Evolutionary conservation across 2,113 vertebrate genomes (phyloP), one percentile per base, ranked within the genome.

Genomic region (Macrotus californicus): DNA sequence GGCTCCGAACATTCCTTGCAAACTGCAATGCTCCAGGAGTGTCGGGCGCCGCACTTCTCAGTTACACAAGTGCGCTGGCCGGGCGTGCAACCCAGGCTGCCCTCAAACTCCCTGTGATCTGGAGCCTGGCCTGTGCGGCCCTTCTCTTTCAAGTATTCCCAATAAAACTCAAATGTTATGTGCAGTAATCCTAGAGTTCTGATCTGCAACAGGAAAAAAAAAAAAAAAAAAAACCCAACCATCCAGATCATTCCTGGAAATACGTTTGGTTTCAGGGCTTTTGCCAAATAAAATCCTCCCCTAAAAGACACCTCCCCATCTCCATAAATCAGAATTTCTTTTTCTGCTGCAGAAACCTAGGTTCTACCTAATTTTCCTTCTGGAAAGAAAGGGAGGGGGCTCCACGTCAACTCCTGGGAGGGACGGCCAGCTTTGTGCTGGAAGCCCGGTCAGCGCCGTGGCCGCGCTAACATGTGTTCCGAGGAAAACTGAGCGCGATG

Each of bases 21-120:
- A 64, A 87, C 59, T 2, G 56, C 93, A 69, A 56, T 2, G 82
- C 89, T 54, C 29, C 66, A 69, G 13, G 52, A 85, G 52, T 14
- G 26, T 54, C 79, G 2, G 59, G 14, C 6, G 48, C 81, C 34
- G 22, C 29, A 15, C 82, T 79, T 89, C 92, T 95, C 90, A 41
- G 72, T 89, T 86, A 70, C 85, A 61, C 46, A 10, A 48, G 86
- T 81, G 16, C 7, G 77, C 91, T 84, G 59, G 70, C 90, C 39
- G 56, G 94, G 79, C 70, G 56, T 34, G 87, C 13, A 94, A 95
- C 94, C 85, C 56, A 56, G 91, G 70, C 84, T 86, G 96, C 91
- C 97, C 98, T 98, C 96, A 31, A 95, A 97, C 80, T 96, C 95
- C 94, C 87, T 87, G 94, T 96, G 97, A 98, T 96, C 97, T 94